Evolutionary conservation across 2,797 vertebrate genomes (phyloP).

Genomic region (Danio jaintianensis): DNA sequence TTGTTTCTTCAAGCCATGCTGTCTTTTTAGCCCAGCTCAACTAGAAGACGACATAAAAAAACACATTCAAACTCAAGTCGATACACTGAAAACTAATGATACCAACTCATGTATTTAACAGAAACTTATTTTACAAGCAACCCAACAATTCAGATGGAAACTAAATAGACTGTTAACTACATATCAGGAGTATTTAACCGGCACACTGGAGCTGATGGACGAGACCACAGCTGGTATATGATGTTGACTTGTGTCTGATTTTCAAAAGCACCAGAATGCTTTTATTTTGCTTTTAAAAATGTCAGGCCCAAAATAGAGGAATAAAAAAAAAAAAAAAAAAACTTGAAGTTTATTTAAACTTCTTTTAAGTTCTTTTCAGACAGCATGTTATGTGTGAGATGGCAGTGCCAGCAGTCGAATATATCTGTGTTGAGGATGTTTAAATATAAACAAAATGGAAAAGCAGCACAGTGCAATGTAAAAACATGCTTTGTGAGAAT

Average conservation of each 20-base stretch:
- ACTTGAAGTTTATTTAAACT: not conserved
- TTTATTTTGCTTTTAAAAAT: not conserved
- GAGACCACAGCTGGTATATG: not conserved
- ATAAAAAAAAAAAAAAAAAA: not conserved
- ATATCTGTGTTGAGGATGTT: not conserved
- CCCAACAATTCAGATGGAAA: not conserved
- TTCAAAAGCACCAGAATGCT: not conserved
- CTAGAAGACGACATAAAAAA: conserved; percentile 62
- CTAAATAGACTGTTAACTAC: not conserved
- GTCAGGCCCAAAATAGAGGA: not conserved
- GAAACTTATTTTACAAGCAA: not conserved
- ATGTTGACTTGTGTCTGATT: not conserved
- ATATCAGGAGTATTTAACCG: not conserved
- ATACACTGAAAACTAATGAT: not conserved
- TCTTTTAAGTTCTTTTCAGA: too few species aligned
- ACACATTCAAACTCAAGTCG: not conserved
- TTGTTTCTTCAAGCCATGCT: conserved; percentile 76
- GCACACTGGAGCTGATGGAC: not conserved
- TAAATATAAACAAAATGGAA: not conserved
- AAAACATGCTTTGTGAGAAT: not conserved
- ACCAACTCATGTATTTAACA: not conserved
- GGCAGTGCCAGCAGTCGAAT: not conserved
- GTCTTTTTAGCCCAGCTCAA: conserved; percentile 77
- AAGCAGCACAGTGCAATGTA: not conserved
- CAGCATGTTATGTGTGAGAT: too few species aligned